Conservation (phyloP, 2,888 invertebrate species). For the Drosophila subquinaria region DNA sequence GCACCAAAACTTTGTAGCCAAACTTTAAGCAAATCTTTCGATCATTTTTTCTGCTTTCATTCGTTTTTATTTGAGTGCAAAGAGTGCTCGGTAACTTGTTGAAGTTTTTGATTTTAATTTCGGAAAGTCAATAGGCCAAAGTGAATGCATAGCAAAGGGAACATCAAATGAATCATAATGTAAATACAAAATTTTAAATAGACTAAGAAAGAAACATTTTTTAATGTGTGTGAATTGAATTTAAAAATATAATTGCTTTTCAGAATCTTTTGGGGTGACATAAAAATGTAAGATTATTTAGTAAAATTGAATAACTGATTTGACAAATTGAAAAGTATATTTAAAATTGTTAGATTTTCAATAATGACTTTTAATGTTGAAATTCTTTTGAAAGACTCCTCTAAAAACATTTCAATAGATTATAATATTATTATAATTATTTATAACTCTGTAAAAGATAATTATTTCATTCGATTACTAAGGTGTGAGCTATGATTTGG, state of each 20-base stretch:
- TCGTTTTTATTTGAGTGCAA: conserved; percentile 22
- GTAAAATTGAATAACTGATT: too few species aligned
- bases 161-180: conserved; percentile 24
- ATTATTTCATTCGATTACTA: background rate
- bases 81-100: conserved; percentile 26
- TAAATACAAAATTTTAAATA: conserved; percentile 36
- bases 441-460: background rate
- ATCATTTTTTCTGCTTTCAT: conserved; percentile 24
- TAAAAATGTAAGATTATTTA: too few species aligned
- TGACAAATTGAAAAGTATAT: too few species aligned
- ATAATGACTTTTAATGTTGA: too few species aligned
- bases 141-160: conserved; percentile 30
- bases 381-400: too few species aligned
- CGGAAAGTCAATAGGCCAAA: conserved; percentile 63
- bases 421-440: too few species aligned
- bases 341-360: too few species aligned
- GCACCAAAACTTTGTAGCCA: conserved; percentile 51
- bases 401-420: too few species aligned
- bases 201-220: conserved; percentile 27
- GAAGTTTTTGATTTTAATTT: conserved; percentile 64
- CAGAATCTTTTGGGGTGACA: conserved; percentile 3
- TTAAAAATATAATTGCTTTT: conserved; percentile 9
- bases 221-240: conserved; percentile 32
- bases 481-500: background rate
- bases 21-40: conserved; percentile 72